Conservation (phyloP, 2,888 invertebrate genomes). For the Allophyes oxyacanthae region DNA sequence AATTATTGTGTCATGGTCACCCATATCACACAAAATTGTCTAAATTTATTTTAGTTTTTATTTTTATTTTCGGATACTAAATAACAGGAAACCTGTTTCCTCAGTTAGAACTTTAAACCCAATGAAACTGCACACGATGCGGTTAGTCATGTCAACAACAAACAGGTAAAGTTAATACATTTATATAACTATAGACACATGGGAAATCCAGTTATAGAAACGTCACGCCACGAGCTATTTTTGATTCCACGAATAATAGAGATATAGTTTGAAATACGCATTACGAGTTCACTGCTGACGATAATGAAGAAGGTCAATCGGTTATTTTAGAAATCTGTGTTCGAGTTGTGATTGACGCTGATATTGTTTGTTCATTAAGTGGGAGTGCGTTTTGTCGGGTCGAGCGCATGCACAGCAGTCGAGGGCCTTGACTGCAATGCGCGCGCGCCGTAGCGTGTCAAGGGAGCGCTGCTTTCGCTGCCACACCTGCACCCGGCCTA, state of each 20-base stretch:
- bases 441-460: conserved; percentile 88
- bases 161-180: conserved; percentile 47
- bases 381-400: conserved; percentile 63
- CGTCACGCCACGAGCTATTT: conserved; percentile 19
- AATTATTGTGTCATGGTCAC: conserved; percentile 77
- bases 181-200: conserved; percentile 20
- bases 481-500: conserved; percentile 80
- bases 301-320: conserved; percentile 13
- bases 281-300: conserved; percentile 17
- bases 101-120: not conserved
- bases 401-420: conserved; percentile 71
- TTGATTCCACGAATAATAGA: conserved; percentile 21
- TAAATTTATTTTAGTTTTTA: conserved; percentile 11
- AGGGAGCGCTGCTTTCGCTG: conserved; percentile 89
- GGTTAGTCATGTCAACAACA: conserved; percentile 37
- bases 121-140: conserved; percentile 7
- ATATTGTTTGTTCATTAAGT: conserved; percentile 72
- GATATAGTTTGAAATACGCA: conserved; percentile 4
- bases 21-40: conserved; percentile 51
- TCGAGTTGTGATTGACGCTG: conserved; percentile 43
- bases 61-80: conserved; percentile 4
- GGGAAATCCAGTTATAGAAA: conserved; percentile 41
- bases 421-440: conserved; percentile 88
- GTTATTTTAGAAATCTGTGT: conserved; percentile 41
- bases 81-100: not conserved